Conservation (phyloP, 2,113 vertebrate species). For the Clarias macrocephalus region DNA sequence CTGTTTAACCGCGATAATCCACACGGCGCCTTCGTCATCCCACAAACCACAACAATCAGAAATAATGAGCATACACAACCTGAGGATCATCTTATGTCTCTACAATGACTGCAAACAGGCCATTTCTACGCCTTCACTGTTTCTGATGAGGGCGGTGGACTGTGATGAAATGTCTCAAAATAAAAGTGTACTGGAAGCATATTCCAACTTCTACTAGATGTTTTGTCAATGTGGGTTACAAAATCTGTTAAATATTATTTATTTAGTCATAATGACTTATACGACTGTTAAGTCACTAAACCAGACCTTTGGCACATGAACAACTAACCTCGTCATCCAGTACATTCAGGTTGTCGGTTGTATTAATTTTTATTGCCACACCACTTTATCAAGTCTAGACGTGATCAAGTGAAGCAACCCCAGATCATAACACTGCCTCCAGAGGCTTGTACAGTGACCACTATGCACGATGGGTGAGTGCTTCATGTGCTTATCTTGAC, state of each 20-base stretch:
- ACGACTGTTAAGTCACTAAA: too few relatives aligned
- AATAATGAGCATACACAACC: slow-evolving; percentile 12
- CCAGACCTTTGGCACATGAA: too few relatives aligned
- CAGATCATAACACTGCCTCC: too few relatives aligned
- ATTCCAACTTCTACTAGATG: background rate
- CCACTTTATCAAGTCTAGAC: too few relatives aligned
- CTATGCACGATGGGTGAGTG: too few relatives aligned
- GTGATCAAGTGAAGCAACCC: too few relatives aligned
- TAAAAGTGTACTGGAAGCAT: background rate
- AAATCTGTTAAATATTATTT: background rate
- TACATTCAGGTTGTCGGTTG: too few relatives aligned
- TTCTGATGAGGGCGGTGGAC: background rate
- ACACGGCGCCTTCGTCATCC: background rate
- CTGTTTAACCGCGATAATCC: slow-evolving; percentile 25
- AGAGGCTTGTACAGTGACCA: too few relatives aligned
- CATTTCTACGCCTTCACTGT: background rate
- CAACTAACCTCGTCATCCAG: too few relatives aligned
- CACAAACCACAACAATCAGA: slow-evolving; percentile 22
- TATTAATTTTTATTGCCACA: too few relatives aligned
- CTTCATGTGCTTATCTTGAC: too few relatives aligned
- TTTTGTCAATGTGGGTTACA: background rate
- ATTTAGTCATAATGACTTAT: background rate
- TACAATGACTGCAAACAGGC: background rate
- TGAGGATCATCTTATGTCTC: background rate
- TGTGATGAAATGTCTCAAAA: background rate